Evolutionary conservation across 2,113 vertebrate genomes (phyloP).

Genomic region (Myotis brandtii): DNA sequence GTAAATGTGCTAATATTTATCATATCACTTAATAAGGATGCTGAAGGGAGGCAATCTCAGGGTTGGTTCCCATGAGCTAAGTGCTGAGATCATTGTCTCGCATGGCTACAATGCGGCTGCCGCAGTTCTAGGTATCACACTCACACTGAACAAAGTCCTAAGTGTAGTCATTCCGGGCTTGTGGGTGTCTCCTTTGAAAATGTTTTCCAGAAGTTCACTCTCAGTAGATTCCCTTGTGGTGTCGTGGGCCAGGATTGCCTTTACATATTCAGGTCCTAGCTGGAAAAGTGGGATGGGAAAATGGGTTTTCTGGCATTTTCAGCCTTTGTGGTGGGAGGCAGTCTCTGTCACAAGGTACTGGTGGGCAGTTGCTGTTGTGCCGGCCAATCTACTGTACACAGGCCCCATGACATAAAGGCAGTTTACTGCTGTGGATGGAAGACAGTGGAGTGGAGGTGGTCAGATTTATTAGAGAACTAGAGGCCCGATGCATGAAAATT

Average conservation of each 20-base stretch:
- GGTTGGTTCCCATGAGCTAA: not conserved
- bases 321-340: too few species aligned
- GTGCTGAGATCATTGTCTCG: not conserved
- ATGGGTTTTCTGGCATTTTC: not conserved
- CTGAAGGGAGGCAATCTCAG: not conserved
- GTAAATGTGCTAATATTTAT: not conserved
- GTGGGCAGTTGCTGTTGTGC: not conserved
- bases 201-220: not conserved
- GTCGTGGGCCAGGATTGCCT: not conserved
- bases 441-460: rapidly evolving
- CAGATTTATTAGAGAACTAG: not conserved
- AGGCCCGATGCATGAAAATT: too few species aligned
- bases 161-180: not conserved
- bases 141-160: not conserved
- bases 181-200: not conserved
- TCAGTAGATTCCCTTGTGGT: not conserved
- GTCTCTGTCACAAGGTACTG: not conserved
- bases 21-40: not conserved
- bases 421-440: not conserved
- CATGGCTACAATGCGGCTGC: not conserved
- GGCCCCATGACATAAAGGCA: rapidly evolving
- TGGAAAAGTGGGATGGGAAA: not conserved
- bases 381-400: not conserved
- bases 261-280: rapidly evolving
- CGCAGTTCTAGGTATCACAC: not conserved